Base-by-base conservation (phyloP, 1,140 invertebrate species). In the Lutraria rhynchaena region DNA sequence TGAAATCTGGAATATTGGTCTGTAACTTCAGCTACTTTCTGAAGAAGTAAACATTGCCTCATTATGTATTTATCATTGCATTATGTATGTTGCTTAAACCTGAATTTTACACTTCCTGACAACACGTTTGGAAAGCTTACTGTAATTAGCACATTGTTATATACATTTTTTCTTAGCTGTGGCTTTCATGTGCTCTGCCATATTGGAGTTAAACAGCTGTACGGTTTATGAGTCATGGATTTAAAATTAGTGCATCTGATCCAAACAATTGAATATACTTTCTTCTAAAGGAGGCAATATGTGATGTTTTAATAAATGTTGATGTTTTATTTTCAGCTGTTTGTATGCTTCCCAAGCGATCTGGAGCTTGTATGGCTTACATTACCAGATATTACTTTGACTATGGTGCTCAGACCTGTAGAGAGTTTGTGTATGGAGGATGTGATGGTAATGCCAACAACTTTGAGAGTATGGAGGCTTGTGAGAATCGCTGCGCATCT, bases 371-470 rank as follows among this genome's bases (percentile, higher is more conserved):
- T 55, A 57, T 71, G 27, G 86, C 82, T 0, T 69, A 80, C 35
- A 82, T 93, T 55, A 85, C 84, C 37, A 87, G 93, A 7, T 95
- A 90, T 87, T 93, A 90, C 86, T 94, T 92, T 90, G 93, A 94
- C 85, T 57, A 87, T 5, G 78, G 81, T 24, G 85, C 87, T 44
- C 85, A 86, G 27, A 41, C 84, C 41, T 94, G 94, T 85, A 89
- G 93, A 76, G 86, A 92, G 69, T 95, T 94, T 87, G 89, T 92
- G 44, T 95, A 93, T 85, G 94, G 94, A 19, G 94, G 94, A 35
- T 95, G 94, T 85, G 88, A 88, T 22, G 94, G 93, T 51, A 94
- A 94, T 87, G 90, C 91, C 27, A 94, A 94, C 88, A 94, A 94
- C 85, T 94, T 94, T 65, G 83, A 65, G 29, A 71, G 69, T 13